These are phyloP conservation scores for Clivina fossor DNA, from an alignment of 2,888 invertebrate genomes.

Conservation along the genomic window DNA sequence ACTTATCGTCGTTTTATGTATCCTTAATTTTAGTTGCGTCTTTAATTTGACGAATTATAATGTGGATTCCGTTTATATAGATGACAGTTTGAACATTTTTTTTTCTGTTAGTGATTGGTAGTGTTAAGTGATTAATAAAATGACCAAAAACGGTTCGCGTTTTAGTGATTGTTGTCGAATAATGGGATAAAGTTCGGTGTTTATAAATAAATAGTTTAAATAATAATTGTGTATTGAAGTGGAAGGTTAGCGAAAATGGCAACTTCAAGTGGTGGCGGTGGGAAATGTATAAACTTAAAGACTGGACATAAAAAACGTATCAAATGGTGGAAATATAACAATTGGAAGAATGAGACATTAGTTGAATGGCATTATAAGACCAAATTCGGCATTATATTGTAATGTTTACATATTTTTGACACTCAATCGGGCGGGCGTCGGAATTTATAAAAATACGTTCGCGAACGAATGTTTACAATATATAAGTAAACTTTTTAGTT, in stretches of 20 bases:
- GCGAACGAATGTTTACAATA: slow-evolving; percentile 11
- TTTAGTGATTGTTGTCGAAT: too few species aligned
- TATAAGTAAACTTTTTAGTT: slow-evolving; percentile 7
- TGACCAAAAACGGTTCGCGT: too few species aligned
- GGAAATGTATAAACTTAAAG: slow-evolving; percentile 41
- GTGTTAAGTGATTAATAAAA: too few species aligned
- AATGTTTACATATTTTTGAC: slow-evolving; percentile 18
- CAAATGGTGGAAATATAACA: slow-evolving; percentile 50
- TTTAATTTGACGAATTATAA: too few species aligned
- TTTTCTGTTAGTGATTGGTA: too few species aligned
- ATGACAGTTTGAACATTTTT: too few species aligned
- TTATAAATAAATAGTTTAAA: too few species aligned
- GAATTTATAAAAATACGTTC: slow-evolving; percentile 10
- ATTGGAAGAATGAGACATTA: slow-evolving; percentile 44
- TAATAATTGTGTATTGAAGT: neutral
- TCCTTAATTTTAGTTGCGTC: too few species aligned
- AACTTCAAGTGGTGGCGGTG: slow-evolving; percentile 48
- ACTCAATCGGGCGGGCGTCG: slow-evolving; percentile 7
- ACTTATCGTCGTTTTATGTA: too few species aligned
- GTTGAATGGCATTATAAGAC: slow-evolving; percentile 25
- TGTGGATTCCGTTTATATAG: too few species aligned
- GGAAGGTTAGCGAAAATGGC: slow-evolving; percentile 25
- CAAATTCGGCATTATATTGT: slow-evolving; percentile 27
- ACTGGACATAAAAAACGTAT: slow-evolving; percentile 49
- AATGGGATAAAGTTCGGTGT: too few species aligned